Base-by-base conservation (phyloP, 2,797 vertebrate species). In the Argentina silus region DNA sequence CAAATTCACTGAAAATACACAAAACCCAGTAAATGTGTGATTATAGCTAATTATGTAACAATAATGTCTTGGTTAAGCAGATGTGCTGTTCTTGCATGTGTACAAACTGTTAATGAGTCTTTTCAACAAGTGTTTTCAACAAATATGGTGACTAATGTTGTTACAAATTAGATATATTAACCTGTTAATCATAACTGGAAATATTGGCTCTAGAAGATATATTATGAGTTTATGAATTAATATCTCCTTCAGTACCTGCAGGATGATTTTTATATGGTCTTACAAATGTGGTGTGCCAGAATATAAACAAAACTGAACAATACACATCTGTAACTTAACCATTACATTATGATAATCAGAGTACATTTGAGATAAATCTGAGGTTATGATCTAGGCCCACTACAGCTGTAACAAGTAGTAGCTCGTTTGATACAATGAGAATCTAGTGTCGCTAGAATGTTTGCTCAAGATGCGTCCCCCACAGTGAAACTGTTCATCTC, bases 401-500 rank as follows among this genome's bases (percentile, higher is more conserved):
- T 45, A 27, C n/a, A 64, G 3, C 15, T 69, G 3, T 65, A 62
- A 74, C 47, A 1, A 73, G 53, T 14, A 72, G 48, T 75, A n/a
- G 9, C 7, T 2, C 1, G 3, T 76, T 57, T 67, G 6, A 53
- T 43, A 43, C n/a, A 67, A 68, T 59, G 23, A 68, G 72, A 72
- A 27, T 6, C 27, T 47, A 67, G 69, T 69, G 61, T 65, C 59
- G 66, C 50, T 62, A 69, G 68, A 75, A 69, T 63, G 55, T 71
- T 76, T 67, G 65, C 73, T 72, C 17, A 81, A 57, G 56, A 50
- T 53, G 36, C 71, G 36, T 21, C 6, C 51, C 8, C 9, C 44
- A 14, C 15, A 60, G 75, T 72, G 72, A 82, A 78, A 81, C 78
- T 80, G 81, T 88, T 88, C 73, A 86, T 91, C 89, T 90, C 83